Evolutionary conservation across 2,113 vertebrate species (phyloP), one percentile per base, ranked within the genome.

Genomic region (Nothobranchius furzeri): DNA sequence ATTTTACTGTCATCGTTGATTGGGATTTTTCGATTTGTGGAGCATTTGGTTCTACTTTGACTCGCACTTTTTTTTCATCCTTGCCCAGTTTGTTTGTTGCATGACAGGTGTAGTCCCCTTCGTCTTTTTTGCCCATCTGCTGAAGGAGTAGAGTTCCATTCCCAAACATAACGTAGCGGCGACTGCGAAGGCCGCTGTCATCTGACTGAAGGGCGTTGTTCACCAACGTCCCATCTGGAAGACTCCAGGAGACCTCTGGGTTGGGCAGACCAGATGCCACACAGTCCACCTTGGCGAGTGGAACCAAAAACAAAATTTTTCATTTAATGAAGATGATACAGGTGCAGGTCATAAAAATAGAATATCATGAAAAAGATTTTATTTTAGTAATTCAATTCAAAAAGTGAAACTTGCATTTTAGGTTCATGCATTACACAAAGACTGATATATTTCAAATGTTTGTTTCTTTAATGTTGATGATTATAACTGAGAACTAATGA

Each of bases 141-240:
- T 92, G 91, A 9, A 94, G 87, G 63, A 93, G 81, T 62, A 94
- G 87, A 12, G 93, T 94, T 43, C 92, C 93, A 64, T 94, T 94
- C 25, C 73, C 90, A 79, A 94, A 94, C 48, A 93, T 92, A 37
- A 93, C 75, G 68, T 90, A 94, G 61, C 90, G 92, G 9, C 86
- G 88, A 7, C 56, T 89, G 12, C 87, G 88, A 24, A 78, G 55
- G 46, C 93, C 89, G 0, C 86, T 93, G 82, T 92, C 91, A 25
- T 93, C 92, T 3, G 91, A 92, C 35, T 93, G 93, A 54, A 92
- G 88, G 7, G 88, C 92, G 0, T 92, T 93, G 84, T 92, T 93
- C 72, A 93, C 88, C 60, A 92, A 68, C 15, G 93, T 94, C 64
- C 93, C 93, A 82, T 93, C 93, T 20, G 93, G 93, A 6, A 94